Conservation (phyloP, 2,797 vertebrate genomes). For the Fratercula arctica region DNA sequence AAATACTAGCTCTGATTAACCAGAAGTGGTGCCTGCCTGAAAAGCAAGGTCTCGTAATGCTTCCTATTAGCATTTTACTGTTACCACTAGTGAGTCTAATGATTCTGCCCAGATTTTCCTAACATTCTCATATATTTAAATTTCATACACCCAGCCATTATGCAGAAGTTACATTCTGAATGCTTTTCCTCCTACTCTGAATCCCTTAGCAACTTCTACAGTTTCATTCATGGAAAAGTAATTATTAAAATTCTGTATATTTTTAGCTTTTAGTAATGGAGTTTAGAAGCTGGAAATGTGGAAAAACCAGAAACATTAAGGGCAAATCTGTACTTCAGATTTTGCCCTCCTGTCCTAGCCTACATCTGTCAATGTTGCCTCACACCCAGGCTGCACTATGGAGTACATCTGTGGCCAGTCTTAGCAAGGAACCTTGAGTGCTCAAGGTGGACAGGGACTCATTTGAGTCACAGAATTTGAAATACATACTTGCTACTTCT, state of each 20-base stretch:
- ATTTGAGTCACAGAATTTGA: neutral
- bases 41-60: neutral
- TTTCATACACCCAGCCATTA: neutral
- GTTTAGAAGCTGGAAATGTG: neutral
- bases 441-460: neutral
- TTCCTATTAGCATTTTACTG: neutral
- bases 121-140: neutral
- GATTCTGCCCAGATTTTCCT: neutral
- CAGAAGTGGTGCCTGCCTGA: neutral
- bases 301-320: neutral
- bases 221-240: conserved; percentile 14
- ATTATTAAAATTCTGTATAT: conserved; percentile 5
- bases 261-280: conserved; percentile 19
- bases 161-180: neutral
- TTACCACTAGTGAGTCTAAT: neutral
- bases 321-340: neutral
- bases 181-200: neutral
- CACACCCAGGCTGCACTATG: neutral
- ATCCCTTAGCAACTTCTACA: neutral
- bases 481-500: neutral
- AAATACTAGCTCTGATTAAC: neutral
- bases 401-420: neutral
- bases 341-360: neutral
- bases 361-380: neutral
- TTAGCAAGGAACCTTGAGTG: neutral